These are phyloP conservation scores for Neogobius melanostomus DNA, from an alignment of 2,113 vertebrate genomes.

Conservation along the genomic window DNA sequence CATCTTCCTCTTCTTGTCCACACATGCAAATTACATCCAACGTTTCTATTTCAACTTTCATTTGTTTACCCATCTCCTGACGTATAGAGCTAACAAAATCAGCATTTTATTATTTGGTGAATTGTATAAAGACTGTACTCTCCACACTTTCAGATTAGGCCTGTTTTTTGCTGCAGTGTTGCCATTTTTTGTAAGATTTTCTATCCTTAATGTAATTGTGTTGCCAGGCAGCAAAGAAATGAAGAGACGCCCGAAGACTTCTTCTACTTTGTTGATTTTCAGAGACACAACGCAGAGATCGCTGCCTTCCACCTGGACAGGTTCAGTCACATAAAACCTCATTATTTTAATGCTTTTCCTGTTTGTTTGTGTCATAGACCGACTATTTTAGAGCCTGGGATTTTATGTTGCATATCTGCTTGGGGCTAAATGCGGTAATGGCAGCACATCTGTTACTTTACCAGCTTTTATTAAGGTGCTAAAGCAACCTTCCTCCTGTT, in stretches of 20 bases:
- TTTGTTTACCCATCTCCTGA: not conserved
- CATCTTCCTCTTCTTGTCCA: not conserved
- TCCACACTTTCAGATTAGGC: not conserved
- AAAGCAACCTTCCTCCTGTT: slow-evolving; percentile 11
- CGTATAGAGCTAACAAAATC: not conserved
- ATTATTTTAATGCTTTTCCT: slow-evolving; percentile 3
- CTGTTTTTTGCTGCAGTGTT: not conserved
- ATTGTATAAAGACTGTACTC: not conserved
- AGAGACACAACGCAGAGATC: slow-evolving; percentile 96
- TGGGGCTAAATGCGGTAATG: slow-evolving; percentile 9
- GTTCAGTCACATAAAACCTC: slow-evolving; percentile 61
- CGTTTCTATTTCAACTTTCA: not conserved
- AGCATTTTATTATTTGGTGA: not conserved
- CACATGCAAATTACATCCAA: not conserved
- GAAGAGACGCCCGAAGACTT: slow-evolving; percentile 89
- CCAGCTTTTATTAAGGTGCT: slow-evolving; percentile 14
- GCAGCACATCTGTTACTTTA: slow-evolving; percentile 36
- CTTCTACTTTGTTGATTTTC: slow-evolving; percentile 95
- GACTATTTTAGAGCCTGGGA: slow-evolving; percentile 10
- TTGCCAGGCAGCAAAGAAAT: slow-evolving; percentile 87
- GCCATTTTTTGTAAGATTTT: slow-evolving; percentile 3
- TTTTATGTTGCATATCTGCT: slow-evolving; percentile 7
- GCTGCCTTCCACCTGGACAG: slow-evolving; percentile 97
- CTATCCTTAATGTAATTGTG: slow-evolving; percentile 21
- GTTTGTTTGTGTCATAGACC: not conserved